Evolutionary conservation across 2,113 vertebrate genomes (phyloP).

Genomic region (Desmodus rotundus): DNA sequence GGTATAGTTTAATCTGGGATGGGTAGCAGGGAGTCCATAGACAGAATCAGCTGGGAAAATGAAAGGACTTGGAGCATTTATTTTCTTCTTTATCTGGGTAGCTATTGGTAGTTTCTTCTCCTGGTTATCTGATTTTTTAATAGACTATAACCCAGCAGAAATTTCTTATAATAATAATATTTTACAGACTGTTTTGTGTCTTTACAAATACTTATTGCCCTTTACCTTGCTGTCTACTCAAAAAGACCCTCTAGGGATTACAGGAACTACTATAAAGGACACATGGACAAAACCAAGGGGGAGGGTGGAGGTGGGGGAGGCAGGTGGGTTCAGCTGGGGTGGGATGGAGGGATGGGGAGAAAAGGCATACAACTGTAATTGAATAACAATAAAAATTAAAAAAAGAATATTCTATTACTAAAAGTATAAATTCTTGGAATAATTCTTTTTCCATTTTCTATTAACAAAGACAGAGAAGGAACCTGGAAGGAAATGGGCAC

Average conservation of each 20-base stretch:
- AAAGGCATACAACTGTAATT: no score
- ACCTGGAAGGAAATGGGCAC: neutral
- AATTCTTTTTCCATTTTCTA: conserved; percentile 3
- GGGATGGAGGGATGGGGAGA: no score
- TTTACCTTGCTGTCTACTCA: neutral
- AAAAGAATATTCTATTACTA: neutral
- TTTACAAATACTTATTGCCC: neutral
- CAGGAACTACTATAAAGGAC: no score
- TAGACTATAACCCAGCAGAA: neutral
- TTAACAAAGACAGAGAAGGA: neutral
- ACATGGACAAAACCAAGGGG: no score
- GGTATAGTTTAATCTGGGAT: neutral
- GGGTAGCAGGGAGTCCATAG: neutral
- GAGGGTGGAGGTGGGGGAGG: no score
- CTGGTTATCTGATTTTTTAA: neutral
- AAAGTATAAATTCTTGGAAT: neutral
- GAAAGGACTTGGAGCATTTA: neutral
- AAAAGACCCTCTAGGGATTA: no score
- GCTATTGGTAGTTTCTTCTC: conserved; percentile 12
- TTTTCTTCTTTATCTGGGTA: conserved; percentile 30
- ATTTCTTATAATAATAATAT: conserved; percentile 13
- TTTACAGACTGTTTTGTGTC: neutral
- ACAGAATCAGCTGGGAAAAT: neutral
- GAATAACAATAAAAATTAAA: no score
- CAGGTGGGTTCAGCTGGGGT: no score